These are phyloP conservation scores for Chaetophractus vellerosus DNA, from an alignment of 2,797 vertebrate species.

Conservation along the genomic window DNA sequence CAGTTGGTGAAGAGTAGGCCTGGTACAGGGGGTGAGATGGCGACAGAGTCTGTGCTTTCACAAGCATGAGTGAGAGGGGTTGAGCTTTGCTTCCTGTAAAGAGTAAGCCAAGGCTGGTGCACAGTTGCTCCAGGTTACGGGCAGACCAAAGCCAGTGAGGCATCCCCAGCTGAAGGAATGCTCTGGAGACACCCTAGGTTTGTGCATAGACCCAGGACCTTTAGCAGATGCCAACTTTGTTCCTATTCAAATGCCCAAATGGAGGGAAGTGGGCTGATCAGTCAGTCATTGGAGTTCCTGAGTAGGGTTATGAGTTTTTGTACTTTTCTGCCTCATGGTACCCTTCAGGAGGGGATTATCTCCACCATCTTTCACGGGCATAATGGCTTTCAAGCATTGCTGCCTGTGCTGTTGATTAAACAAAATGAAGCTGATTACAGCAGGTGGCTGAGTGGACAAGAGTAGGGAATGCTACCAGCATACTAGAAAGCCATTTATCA, in stretches of 20 bases:
- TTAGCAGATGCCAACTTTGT: background rate
- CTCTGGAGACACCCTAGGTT: background rate
- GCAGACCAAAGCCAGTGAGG: too few relatives aligned
- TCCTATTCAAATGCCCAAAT: background rate
- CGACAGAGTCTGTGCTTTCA: background rate
- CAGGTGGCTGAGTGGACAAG: slow-evolving; percentile 91
- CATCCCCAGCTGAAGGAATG: accelerated
- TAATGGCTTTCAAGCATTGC: slow-evolving; percentile 90
- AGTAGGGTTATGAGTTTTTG: slow-evolving; percentile 81
- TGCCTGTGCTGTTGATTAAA: slow-evolving; percentile 94
- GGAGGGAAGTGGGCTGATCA: background rate
- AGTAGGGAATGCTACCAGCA: slow-evolving; percentile 88
- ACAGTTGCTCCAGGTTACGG: background rate
- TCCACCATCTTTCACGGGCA: slow-evolving; percentile 92
- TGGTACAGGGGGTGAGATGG: background rate
- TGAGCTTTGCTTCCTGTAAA: background rate
- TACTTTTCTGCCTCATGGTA: slow-evolving; percentile 78
- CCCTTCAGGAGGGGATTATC: slow-evolving; percentile 91
- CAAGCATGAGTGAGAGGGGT: too few relatives aligned
- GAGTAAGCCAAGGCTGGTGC: background rate
- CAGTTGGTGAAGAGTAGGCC: background rate
- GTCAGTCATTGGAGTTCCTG: background rate
- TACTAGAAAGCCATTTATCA: slow-evolving; percentile 95
- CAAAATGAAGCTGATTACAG: slow-evolving; percentile 92
- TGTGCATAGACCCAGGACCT: background rate